Conservation (phyloP, 2,113 vertebrate species). For the Cebus imitator region DNA sequence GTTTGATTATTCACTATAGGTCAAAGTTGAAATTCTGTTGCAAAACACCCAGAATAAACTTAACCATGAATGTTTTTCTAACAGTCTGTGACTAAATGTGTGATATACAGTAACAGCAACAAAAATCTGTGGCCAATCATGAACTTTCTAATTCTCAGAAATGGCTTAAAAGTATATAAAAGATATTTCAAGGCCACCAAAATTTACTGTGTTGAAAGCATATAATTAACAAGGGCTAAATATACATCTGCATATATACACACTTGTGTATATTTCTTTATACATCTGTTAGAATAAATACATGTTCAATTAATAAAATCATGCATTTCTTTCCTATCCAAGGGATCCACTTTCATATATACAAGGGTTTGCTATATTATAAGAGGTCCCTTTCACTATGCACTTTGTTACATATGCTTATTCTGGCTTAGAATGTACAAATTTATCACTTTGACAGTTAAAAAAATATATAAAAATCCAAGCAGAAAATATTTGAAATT, state of each 20-base stretch:
- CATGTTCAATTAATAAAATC: neutral
- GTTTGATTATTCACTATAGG: neutral
- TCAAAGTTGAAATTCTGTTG: conserved; percentile 14
- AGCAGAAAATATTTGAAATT: neutral
- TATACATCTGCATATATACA: neutral
- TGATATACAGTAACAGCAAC: neutral
- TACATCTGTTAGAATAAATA: neutral
- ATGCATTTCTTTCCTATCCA: neutral
- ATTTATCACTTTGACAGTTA: neutral
- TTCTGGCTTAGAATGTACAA: neutral
- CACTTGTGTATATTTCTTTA: neutral
- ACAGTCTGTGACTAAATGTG: neutral
- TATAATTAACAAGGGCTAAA: neutral
- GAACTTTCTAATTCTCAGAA: neutral
- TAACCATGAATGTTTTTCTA: neutral
- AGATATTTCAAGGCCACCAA: neutral
- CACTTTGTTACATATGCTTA: neutral
- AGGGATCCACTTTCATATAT: neutral
- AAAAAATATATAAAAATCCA: neutral
- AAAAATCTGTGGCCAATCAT: neutral
- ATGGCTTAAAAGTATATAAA: neutral
- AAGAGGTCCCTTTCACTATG: neutral
- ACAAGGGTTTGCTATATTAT: neutral
- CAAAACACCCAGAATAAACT: conserved; percentile 24
- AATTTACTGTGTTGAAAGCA: neutral